Evolutionary conservation across 2,113 vertebrate species (phyloP), one percentile per base, ranked within the genome.

Genomic region (Lamprologus tigripictilis): DNA sequence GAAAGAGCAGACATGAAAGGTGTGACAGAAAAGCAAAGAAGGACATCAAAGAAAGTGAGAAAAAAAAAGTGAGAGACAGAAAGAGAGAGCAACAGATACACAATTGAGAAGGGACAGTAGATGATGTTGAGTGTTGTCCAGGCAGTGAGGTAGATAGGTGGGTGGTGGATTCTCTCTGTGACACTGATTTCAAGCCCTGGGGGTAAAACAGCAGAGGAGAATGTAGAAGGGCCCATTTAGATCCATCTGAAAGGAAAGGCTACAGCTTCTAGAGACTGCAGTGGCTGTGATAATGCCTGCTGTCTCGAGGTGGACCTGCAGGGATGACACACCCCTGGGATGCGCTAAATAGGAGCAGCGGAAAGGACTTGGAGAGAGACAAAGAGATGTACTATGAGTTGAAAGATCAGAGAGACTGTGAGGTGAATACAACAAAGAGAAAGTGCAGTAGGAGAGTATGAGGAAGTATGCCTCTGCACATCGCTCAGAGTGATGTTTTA

Each of bases 161-260:
- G 92, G 63, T 90, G 92, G 73, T 63, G 85, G 79, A 47, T 84
- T 90, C 84, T 90, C 93, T 61, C 81, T 88, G 76, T 92, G 94
- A 78, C 73, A 78, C 73, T 78, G 73, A 79, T 82, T 82, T 87
- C 87, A 68, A 73, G 83, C 90, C 91, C 90, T 79, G 42, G 92
- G 90, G 89, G 82, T 45, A 84, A 89, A 89, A 84, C 82, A 88
- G 83, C 90, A 66, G 84, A 90, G 58, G 81, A 91, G 92, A 94
- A 93, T 92, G 84, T 49, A 87, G 88, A 91, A 81, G 83, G 82
- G 68, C 87, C 93, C 90, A 93, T 93, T 95, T 92, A 92, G 93
- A 89, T 86, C 53, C 71, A 54, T 66, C 58, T 79, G 31, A 89
- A 92, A 90, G 33, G 88, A 92, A 92, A 93, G 90, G 92, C 90